Conservation (phyloP, 2,797 vertebrate species). For the Psittacula derbiana region DNA sequence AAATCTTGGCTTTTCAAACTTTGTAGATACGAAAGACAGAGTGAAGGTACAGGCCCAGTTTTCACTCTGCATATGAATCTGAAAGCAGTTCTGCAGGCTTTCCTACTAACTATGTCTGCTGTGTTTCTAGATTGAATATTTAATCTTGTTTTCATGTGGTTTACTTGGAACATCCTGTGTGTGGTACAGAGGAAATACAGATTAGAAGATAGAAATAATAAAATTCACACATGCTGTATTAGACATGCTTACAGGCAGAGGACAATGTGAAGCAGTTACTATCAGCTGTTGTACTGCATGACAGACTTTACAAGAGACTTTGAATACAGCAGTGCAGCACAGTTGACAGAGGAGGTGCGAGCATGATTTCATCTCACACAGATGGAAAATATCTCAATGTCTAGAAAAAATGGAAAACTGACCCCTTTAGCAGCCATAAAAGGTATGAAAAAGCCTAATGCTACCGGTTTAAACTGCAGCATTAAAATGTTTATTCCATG, state of each 20-base stretch:
- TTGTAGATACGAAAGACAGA: background rate
- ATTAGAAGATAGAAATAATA: constrained; percentile 30
- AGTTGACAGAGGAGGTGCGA: background rate
- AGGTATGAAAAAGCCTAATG: background rate
- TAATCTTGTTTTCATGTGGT: constrained; percentile 58
- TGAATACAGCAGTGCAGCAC: background rate
- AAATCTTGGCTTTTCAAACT: background rate
- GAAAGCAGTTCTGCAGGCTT: constrained; percentile 21
- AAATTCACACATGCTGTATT: background rate
- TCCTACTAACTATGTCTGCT: background rate
- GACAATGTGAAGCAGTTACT: background rate
- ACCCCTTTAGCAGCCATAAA: background rate
- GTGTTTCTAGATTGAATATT: background rate
- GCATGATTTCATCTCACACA: background rate
- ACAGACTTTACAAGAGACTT: background rate
- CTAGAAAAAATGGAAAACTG: background rate
- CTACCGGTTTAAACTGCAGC: background rate
- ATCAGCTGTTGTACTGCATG: background rate
- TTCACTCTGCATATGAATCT: background rate
- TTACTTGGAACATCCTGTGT: constrained; percentile 46
- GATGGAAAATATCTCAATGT: background rate
- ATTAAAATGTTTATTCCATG: background rate
- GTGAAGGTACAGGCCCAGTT: background rate
- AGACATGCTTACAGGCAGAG: background rate
- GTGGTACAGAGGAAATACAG: constrained; percentile 22